Evolutionary conservation across 1,140 invertebrate species (phyloP), one percentile per base, ranked within the genome.

Genomic region (Carcinoscorpius rotundicauda): DNA sequence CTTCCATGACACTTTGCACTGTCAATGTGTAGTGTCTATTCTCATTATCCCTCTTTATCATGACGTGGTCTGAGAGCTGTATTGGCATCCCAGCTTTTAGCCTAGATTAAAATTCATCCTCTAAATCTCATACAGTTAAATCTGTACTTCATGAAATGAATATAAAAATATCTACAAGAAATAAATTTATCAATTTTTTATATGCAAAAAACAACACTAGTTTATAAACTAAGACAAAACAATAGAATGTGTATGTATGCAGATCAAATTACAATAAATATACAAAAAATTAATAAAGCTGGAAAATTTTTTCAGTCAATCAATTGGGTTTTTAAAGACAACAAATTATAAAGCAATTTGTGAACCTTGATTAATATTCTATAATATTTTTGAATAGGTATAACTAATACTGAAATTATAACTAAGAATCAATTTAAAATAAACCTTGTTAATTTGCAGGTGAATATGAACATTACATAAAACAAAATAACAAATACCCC

Each of bases 141-240:
- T 29, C 29, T 29, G 29, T 29, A 2, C 29, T 29, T 29, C 29
- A 29, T 29, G 29, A 29, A 29, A 29, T 29, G 29, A 29, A 29
- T 29, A 2, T 29, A 29, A 29, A 29, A 29, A 29, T 29, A 29
- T 29, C 29, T 29, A 29, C 2, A 29, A 29, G 29, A 29, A 29
- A 29, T 29, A 29, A 29, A 1, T 29, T 68, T 60, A 79, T 90
- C 89, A 93, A 75, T 86, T 88, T 6, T 93, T 80, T 59, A 83
- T 83, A 4, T 90, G 88, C 65, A 87, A 85, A 0, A 90, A 90
- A 52, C 85, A 85, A 52, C 85, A 88, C 61, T 86, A 83, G 5
- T 91, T 83, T 72, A 90, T 88, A 1, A 92, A 85, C 70, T 86
- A 84, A 59, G 92, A 72, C 62, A 85, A 87, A 1, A 90, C 75